Conservation (phyloP, 2,113 vertebrate species). For the Xiphophorus couchianus region DNA sequence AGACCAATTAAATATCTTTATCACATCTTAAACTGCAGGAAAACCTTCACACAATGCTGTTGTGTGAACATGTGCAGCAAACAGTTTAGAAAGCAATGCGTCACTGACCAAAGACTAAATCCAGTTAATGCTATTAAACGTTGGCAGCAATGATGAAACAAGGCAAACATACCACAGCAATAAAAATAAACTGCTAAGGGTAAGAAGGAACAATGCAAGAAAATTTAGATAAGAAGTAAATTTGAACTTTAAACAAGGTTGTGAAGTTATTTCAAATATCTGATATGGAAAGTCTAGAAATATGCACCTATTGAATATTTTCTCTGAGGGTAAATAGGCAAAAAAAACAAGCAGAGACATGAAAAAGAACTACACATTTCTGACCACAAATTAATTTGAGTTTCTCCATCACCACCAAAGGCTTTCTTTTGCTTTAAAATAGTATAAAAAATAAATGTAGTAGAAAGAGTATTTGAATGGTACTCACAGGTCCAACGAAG, state of each 20-base stretch:
- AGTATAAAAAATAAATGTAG: too few species aligned
- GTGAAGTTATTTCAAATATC: constrained; percentile 1
- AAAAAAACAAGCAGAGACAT: background rate
- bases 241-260: background rate
- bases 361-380: constrained; percentile 34
- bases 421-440: constrained; percentile 52
- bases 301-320: constrained; percentile 13
- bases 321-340: constrained; percentile 16
- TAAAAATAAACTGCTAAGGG: constrained; percentile 41
- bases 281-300: constrained; percentile 15
- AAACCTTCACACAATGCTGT: constrained; percentile 4
- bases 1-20: background rate
- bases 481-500: constrained; percentile 83
- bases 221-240: background rate
- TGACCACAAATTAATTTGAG: constrained; percentile 38
- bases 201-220: constrained; percentile 34
- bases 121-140: constrained; percentile 69
- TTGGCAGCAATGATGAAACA: constrained; percentile 25
- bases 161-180: constrained; percentile 22
- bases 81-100: constrained; percentile 34
- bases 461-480: constrained; percentile 34
- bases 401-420: constrained; percentile 26
- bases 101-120: constrained; percentile 65
- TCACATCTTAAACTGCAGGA: background rate
- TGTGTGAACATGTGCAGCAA: constrained; percentile 16